Evolutionary conservation across 2,113 vertebrate genomes (phyloP), one percentile per base, ranked within the genome.

Genomic region (Andinoacara biseriatus): DNA sequence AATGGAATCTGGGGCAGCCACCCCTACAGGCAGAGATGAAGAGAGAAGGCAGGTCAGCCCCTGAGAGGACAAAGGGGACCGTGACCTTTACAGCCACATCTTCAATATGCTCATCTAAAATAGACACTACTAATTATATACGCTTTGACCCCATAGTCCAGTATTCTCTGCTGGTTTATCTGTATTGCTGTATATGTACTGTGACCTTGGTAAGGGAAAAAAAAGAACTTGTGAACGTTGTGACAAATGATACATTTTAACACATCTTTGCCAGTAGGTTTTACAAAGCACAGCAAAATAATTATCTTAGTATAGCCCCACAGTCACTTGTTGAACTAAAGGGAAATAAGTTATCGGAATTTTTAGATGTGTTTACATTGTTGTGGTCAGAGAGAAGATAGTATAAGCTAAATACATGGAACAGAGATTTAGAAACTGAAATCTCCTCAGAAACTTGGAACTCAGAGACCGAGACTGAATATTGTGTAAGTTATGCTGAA

Each of bases 1-100:
- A 49, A 15, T 69, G 43, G 43, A 69, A 69, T 69, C 43, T 69
- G 29, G 43, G 65, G 43, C 65, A 69, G 65, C 65, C 65, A 52
- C 65, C 24, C 65, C 17, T 52, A 52, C 65, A 69, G 40, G 40
- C 63, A 69, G 40, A 49, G 46, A 69, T 29, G 49, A 15, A 49
- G 46, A 69, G 40, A 8, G 2, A 69, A 67, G 26, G 40, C 63
- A 67, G 40, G 24, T 69, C 63, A 69, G 63, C 22, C 46, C 63
- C 63, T 46, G 22, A 46, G 63, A 18, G 63, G 40, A 67, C 1
- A 15, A 49, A 0, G 63, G 26, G 46, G 40, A 29, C 24, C 63
- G 26, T 69, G 63, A 17, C 15, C 46, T 1, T 0, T 49, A 69
- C 6, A 46, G 40, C 40, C 63, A 69, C 40, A 49, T 26, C 2